Conservation (phyloP, 1,140 invertebrate genomes). For the Zaprionus nigranus region DNA sequence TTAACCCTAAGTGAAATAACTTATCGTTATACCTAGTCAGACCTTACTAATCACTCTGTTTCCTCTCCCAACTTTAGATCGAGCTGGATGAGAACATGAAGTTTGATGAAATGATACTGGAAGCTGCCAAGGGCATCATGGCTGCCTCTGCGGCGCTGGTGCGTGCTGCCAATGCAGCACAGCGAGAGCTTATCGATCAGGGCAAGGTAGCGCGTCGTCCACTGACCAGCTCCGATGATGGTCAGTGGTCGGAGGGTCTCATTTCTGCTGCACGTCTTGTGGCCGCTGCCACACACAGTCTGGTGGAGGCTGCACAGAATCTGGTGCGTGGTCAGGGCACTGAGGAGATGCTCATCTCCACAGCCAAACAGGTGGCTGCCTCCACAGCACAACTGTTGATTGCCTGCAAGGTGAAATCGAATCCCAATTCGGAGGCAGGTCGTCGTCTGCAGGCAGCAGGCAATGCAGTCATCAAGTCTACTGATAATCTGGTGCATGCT, state of each 20-base stretch:
- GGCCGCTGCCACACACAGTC: slow-evolving; percentile 97
- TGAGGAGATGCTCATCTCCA: slow-evolving; percentile 98
- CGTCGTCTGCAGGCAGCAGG: slow-evolving; percentile 97
- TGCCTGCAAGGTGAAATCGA: slow-evolving; percentile 98
- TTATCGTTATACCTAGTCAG: background rate
- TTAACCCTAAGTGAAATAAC: background rate
- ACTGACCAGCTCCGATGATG: slow-evolving; percentile 95
- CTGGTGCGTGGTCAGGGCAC: slow-evolving; percentile 97
- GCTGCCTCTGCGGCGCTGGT: slow-evolving; percentile 98
- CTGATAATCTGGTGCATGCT: slow-evolving; percentile 97
- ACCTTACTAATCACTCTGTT: background rate
- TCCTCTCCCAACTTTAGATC: slow-evolving; percentile 75
- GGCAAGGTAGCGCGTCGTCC: slow-evolving; percentile 93
- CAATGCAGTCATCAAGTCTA: slow-evolving; percentile 98
- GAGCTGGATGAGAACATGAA: slow-evolving; percentile 97
- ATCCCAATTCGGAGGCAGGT: slow-evolving; percentile 96
- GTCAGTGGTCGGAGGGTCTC: slow-evolving; percentile 99
- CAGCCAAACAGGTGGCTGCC: slow-evolving; percentile 98
- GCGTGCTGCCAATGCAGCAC: slow-evolving; percentile 97
- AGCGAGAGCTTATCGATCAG: slow-evolving; percentile 95
- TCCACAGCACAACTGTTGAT: slow-evolving; percentile 98
- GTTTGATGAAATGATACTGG: slow-evolving; percentile 99
- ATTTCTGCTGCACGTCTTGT: slow-evolving; percentile 98
- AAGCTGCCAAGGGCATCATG: slow-evolving; percentile 99
- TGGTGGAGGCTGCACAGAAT: slow-evolving; percentile 98